phyloP scores from a whole-genome alignment of 1,140 invertebrate genomes.

The Ceratina calcarata region DNA sequence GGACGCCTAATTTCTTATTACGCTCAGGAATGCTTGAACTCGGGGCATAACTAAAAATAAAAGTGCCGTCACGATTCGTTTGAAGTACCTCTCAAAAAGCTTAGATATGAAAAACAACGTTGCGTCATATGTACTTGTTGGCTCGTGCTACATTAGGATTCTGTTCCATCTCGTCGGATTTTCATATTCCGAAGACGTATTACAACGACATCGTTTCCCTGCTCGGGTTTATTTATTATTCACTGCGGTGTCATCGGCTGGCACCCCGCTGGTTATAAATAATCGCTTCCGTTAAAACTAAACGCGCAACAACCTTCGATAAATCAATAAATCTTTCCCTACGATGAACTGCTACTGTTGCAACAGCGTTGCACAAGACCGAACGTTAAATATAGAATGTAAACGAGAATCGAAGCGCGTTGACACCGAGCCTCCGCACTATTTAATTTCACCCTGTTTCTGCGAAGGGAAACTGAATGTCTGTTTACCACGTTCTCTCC shows the following conservation, averaged over 20 bases:
- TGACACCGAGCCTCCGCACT: neutral
- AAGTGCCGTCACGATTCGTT: neutral
- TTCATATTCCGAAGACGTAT: neutral
- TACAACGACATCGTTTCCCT: neutral
- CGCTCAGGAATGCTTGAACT: neutral
- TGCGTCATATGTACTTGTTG: neutral
- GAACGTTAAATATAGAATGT: conserved; percentile 31
- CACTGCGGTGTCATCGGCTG: conserved; percentile 27
- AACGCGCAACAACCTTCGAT: conserved; percentile 23
- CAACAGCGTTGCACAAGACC: neutral
- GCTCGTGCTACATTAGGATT: neutral
- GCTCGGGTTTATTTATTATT: conserved; percentile 25
- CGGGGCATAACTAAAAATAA: conserved; percentile 9
- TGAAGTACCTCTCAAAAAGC: neutral
- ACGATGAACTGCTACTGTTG: neutral
- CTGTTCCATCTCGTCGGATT: neutral
- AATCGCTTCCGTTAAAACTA: conserved; percentile 29
- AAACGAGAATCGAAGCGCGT: conserved; percentile 1
- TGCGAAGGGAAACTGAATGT: neutral
- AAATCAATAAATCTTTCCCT: conserved; percentile 33
- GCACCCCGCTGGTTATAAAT: conserved; percentile 33
- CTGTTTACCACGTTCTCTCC: no score
- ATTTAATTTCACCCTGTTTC: neutral
- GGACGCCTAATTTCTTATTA: conserved; percentile 3
- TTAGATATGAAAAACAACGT: neutral